Conservation (phyloP, 2,113 vertebrate genomes). For the Lamprotornis superbus region DNA sequence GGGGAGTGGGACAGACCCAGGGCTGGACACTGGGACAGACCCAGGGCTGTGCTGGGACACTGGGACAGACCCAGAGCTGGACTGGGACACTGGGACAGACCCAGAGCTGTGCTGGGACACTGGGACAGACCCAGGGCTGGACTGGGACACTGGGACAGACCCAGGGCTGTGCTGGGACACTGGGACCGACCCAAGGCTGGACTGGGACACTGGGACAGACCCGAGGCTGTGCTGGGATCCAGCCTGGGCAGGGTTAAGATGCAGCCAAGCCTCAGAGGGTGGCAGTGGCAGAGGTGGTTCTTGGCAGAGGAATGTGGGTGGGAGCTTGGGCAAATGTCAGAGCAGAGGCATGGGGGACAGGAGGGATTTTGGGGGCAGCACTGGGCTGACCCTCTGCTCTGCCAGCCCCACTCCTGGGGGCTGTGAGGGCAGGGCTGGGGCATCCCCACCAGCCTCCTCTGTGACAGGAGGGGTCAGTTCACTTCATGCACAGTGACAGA, state of each 20-base stretch:
- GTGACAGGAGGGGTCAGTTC: background rate
- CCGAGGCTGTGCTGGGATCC: too few species aligned
- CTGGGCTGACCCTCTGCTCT: background rate
- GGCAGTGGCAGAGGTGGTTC: background rate
- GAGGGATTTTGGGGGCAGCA: background rate
- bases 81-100: too few species aligned
- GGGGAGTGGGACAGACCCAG: background rate
- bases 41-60: too few species aligned
- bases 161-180: too few species aligned
- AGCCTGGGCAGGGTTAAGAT: background rate
- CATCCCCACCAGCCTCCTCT: background rate
- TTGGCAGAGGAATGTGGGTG: background rate
- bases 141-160: too few species aligned
- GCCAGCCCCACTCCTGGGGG: fast-evolving
- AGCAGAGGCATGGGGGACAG: background rate
- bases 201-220: too few species aligned
- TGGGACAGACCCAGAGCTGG: too few species aligned
- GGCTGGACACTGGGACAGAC: background rate
- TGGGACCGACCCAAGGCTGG: too few species aligned
- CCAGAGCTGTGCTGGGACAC: background rate
- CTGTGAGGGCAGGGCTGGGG: background rate
- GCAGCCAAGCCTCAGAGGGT: fast-evolving
- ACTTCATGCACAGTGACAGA: fast-evolving
- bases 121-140: too few species aligned
- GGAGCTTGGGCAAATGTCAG: background rate